Conservation (phyloP, 2,797 vertebrate genomes). For the Pseudotriccus pelzelni region DNA sequence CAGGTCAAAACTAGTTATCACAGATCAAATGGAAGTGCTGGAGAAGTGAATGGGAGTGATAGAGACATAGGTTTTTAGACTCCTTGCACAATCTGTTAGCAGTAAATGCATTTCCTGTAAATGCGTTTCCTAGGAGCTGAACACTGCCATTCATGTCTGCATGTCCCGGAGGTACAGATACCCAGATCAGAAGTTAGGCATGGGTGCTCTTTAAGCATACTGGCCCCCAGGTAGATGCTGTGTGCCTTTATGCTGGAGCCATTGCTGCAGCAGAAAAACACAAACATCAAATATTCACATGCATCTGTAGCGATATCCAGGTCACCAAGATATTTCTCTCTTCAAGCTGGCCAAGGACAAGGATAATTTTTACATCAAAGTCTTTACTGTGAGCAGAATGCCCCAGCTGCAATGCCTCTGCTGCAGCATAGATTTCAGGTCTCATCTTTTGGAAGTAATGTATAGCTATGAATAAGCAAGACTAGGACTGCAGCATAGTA, state of each 20-base stretch:
- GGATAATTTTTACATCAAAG: background rate
- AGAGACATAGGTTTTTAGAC: background rate
- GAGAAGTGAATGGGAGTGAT: background rate
- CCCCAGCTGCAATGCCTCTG: background rate
- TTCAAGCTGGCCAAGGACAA: background rate
- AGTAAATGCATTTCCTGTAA: background rate
- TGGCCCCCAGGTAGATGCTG: background rate
- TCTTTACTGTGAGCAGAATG: background rate
- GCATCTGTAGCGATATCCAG: background rate
- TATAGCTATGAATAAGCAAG: background rate
- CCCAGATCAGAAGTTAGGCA: background rate
- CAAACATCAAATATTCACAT: background rate
- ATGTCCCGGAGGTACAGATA: background rate
- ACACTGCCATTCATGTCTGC: background rate
- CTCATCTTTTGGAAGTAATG: background rate
- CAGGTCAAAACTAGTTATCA: background rate
- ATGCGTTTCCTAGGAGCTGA: background rate
- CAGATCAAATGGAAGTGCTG: background rate
- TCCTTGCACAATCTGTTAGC: background rate
- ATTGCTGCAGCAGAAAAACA: background rate
- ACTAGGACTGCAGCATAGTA: background rate
- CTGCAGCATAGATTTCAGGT: background rate
- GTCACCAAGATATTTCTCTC: background rate
- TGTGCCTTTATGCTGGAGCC: background rate
- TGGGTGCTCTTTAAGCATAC: background rate